phyloP scores from a whole-genome alignment of 2,888 invertebrate species.

The Plemyria rubiginata region DNA sequence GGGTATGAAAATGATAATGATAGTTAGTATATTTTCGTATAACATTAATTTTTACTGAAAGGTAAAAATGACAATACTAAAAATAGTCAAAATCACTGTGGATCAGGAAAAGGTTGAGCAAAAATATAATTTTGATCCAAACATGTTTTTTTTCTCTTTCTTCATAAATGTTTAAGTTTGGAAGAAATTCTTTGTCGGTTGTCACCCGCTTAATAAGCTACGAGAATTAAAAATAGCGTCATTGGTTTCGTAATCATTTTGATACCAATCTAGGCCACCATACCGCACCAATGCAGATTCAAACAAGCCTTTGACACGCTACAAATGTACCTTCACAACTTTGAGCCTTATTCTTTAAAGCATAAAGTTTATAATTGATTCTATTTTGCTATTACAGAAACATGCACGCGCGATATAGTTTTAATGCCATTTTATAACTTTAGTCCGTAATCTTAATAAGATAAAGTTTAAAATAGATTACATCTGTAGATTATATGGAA shows the following conservation, averaged over 20 bases:
- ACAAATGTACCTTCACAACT: neutral
- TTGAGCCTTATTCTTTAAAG: neutral
- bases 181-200: too few species aligned
- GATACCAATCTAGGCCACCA: neutral
- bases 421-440: neutral
- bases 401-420: conserved; percentile 5
- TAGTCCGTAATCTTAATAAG: conserved; percentile 2
- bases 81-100: too few species aligned
- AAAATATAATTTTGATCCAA: too few species aligned
- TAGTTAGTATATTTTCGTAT: too few species aligned
- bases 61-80: too few species aligned
- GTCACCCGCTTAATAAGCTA: too few species aligned
- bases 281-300: neutral
- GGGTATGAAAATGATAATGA: too few species aligned
- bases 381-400: neutral
- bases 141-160: too few species aligned
- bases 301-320: neutral
- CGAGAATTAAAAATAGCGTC: too few species aligned
- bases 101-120: too few species aligned
- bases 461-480: conserved; percentile 23
- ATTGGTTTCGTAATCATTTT: neutral
- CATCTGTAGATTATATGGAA: neutral
- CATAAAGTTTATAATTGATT: neutral
- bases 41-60: too few species aligned
- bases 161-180: too few species aligned